These are phyloP conservation scores for Thalpophila matura DNA, from an alignment of 2,888 invertebrate species.

Conservation along the genomic window DNA sequence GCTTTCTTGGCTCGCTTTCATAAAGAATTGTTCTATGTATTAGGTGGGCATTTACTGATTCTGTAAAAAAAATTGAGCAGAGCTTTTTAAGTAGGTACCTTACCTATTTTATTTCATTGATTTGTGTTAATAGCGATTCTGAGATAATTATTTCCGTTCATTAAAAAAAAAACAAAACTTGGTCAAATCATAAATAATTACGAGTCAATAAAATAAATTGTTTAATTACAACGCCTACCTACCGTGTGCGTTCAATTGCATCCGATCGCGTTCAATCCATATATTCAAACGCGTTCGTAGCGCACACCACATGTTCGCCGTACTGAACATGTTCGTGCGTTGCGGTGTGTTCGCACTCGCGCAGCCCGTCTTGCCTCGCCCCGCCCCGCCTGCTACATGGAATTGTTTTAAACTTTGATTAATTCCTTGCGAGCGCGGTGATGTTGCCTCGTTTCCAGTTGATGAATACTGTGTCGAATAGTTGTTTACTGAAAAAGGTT, in stretches of 20 bases:
- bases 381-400: slow-evolving; percentile 79
- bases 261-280: slow-evolving; percentile 4
- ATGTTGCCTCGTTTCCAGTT: slow-evolving; percentile 82
- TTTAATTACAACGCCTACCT: not conserved
- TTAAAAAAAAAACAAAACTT: too few relatives aligned
- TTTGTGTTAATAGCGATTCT: too few relatives aligned
- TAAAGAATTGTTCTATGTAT: not conserved
- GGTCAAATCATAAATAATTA: too few relatives aligned
- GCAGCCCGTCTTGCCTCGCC: slow-evolving; percentile 64
- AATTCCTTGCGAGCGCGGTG: slow-evolving; percentile 83
- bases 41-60: too few relatives aligned
- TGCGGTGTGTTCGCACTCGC: slow-evolving; percentile 63
- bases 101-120: too few relatives aligned
- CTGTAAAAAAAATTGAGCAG: too few relatives aligned
- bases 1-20: not conserved
- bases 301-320: slow-evolving; percentile 45
- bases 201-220: not conserved
- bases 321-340: slow-evolving; percentile 54
- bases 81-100: too few relatives aligned
- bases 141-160: too few relatives aligned
- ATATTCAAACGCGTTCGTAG: slow-evolving; percentile 24
- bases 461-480: slow-evolving; percentile 76
- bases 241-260: not conserved
- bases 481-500: slow-evolving; percentile 71
- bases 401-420: slow-evolving; percentile 90